These are phyloP conservation scores for Phalloptychus januarius DNA, from an alignment of 2,797 vertebrate species.

Conservation along the genomic window DNA sequence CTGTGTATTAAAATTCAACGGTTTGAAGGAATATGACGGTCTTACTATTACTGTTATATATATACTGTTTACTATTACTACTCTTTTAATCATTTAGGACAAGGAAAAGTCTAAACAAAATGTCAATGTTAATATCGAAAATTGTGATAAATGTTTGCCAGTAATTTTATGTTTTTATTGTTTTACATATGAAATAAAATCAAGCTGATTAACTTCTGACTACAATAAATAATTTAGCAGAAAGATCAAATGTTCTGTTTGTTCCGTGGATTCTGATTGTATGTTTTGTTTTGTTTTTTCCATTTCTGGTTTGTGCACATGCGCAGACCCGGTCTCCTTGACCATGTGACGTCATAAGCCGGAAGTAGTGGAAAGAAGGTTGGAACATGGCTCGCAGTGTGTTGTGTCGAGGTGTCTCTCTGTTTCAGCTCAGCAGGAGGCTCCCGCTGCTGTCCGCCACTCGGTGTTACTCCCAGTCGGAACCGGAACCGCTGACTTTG, in stretches of 20 bases:
- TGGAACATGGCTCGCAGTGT: constrained; percentile 57
- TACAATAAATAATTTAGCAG: not conserved
- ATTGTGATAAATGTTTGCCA: not conserved
- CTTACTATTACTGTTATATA: not conserved
- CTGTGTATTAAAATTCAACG: not conserved
- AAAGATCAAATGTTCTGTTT: not conserved
- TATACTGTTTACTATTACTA: too few relatives aligned
- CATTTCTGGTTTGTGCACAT: not conserved
- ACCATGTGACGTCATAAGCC: not conserved
- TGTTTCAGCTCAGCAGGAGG: constrained; percentile 33
- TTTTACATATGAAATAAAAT: not conserved
- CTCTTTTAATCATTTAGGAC: not conserved
- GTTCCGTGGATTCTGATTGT: not conserved
- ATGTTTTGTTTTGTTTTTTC: not conserved
- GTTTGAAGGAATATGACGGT: not conserved
- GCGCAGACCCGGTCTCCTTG: not conserved
- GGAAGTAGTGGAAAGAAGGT: constrained; percentile 23
- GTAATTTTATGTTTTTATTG: not conserved
- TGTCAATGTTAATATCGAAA: not conserved
- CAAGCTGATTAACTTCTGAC: not conserved
- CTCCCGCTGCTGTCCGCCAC: not conserved
- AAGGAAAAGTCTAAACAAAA: not conserved
- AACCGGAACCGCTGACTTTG: constrained; percentile 67
- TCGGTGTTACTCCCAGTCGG: constrained; percentile 50
- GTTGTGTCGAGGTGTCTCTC: constrained; percentile 5